These are phyloP conservation scores for Amblyornis subalaris DNA, from an alignment of 2,113 vertebrate genomes.

Conservation along the genomic window DNA sequence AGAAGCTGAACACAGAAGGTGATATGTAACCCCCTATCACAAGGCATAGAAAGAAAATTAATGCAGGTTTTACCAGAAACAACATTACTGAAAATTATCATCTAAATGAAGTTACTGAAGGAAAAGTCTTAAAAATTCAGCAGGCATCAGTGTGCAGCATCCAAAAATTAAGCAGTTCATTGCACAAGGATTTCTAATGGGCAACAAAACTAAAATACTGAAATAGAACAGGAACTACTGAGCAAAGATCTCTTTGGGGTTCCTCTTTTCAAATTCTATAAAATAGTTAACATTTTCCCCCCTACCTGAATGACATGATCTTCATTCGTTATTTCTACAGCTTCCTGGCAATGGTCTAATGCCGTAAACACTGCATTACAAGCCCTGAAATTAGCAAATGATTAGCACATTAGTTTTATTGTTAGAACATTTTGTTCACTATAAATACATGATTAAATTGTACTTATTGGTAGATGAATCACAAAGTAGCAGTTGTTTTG, in stretches of 20 bases:
- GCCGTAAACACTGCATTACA: conserved; percentile 91
- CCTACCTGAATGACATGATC: conserved; percentile 94
- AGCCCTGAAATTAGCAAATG: conserved; percentile 78
- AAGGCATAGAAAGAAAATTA: neutral
- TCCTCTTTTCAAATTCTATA: neutral
- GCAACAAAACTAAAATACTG: neutral
- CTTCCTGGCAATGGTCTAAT: conserved; percentile 92
- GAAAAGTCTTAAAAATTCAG: neutral
- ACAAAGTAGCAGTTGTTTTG: neutral
- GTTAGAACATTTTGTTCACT: neutral
- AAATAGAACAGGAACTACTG: neutral
- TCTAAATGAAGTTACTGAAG: neutral
- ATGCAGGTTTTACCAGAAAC: neutral
- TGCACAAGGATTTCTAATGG: neutral
- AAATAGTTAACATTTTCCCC: neutral
- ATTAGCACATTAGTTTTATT: conserved; percentile 20
- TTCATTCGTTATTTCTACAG: conserved; percentile 94
- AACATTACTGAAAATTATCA: neutral
- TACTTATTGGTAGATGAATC: neutral
- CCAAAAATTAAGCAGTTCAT: neutral
- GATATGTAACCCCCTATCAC: neutral
- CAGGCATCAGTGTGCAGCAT: neutral
- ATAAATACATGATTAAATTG: neutral
- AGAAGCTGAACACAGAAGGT: neutral
- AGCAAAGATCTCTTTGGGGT: neutral